Conservation (phyloP, 2,113 vertebrate species). For the Onychostoma macrolepis region DNA sequence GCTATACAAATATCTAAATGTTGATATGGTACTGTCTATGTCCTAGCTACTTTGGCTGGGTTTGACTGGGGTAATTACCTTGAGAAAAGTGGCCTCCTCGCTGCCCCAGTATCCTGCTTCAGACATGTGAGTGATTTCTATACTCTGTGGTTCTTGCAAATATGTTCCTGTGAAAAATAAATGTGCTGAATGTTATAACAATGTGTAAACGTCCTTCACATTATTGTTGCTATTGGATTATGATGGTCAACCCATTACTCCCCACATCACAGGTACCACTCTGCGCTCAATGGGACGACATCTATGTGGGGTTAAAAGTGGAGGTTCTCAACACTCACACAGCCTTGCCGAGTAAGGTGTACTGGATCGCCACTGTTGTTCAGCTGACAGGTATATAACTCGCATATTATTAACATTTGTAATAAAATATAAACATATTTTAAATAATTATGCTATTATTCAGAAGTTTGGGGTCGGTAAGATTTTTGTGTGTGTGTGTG, state of each 20-base stretch:
- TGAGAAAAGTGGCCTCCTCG: slow-evolving; percentile 82
- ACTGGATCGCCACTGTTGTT: slow-evolving; percentile 93
- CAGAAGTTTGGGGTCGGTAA: neutral
- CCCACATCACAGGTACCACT: slow-evolving; percentile 81
- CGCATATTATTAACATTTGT: neutral
- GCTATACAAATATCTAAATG: neutral
- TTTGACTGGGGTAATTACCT: slow-evolving; percentile 94
- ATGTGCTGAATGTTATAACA: neutral
- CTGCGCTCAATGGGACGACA: slow-evolving; percentile 90
- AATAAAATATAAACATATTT: neutral
- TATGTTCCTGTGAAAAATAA: neutral
- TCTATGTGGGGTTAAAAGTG: slow-evolving; percentile 88
- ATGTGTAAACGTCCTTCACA: neutral
- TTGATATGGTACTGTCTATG: slow-evolving; percentile 7
- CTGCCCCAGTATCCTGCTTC: slow-evolving; percentile 90
- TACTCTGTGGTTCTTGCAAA: neutral
- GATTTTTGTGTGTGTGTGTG: neutral
- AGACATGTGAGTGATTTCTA: slow-evolving; percentile 85
- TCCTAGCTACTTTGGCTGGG: slow-evolving; percentile 70
- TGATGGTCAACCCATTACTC: neutral
- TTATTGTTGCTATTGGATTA: neutral
- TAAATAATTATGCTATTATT: neutral
- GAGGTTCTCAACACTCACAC: slow-evolving; percentile 92
- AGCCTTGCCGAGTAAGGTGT: slow-evolving; percentile 89
- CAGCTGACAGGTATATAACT: slow-evolving; percentile 81